Evolutionary conservation across 2,113 vertebrate genomes (phyloP).

Genomic region (Thalassarche chlororhynchos): DNA sequence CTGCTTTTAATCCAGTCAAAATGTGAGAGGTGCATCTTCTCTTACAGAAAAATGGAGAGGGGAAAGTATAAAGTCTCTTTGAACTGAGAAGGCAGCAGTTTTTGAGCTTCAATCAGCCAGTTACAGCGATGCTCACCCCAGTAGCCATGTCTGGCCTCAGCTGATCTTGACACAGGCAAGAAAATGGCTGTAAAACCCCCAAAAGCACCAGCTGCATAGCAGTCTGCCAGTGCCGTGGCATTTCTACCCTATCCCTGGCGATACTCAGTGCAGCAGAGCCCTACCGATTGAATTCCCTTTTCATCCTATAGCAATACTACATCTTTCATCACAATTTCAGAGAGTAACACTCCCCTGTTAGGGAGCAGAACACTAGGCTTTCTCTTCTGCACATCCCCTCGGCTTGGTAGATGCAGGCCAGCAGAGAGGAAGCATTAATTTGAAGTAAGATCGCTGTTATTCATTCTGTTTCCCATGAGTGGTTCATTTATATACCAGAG

Average conservation of each 20-base stretch:
- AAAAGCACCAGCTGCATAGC: neutral
- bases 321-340: neutral
- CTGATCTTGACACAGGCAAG: neutral
- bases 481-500: neutral
- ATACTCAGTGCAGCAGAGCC: neutral
- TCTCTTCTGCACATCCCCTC: neutral
- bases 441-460: neutral
- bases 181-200: neutral
- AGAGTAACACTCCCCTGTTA: fast-evolving
- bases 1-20: neutral
- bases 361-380: fast-evolving
- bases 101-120: neutral
- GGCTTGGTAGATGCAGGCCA: neutral
- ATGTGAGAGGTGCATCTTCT: neutral
- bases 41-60: fast-evolving
- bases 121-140: fast-evolving
- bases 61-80: neutral
- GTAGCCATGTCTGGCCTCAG: neutral
- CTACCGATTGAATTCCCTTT: neutral
- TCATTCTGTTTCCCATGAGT: neutral
- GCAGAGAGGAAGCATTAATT: neutral
- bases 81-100: neutral
- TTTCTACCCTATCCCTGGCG: neutral
- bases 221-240: fast-evolving
- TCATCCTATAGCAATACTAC: neutral